These are phyloP conservation scores for Potamarius usumacintae DNA, from an alignment of 2,113 vertebrate genomes.

Conservation along the genomic window DNA sequence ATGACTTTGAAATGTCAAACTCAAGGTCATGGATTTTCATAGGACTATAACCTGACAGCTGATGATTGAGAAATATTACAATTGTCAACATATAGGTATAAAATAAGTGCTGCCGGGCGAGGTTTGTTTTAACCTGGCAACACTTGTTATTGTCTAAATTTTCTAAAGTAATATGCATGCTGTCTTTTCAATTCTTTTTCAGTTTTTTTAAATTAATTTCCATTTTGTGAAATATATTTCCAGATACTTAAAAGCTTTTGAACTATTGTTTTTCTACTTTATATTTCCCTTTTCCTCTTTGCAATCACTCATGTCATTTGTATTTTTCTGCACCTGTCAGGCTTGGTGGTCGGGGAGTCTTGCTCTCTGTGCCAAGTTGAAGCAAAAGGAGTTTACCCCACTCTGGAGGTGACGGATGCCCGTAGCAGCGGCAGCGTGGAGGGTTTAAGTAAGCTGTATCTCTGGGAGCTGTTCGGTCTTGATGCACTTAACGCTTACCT, in stretches of 20 bases:
- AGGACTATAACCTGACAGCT: too few relatives aligned
- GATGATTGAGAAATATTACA: too few relatives aligned
- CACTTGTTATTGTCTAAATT: too few relatives aligned
- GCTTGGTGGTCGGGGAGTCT: constrained; percentile 33
- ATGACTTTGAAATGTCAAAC: too few relatives aligned
- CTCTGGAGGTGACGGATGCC: constrained; percentile 73
- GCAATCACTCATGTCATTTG: neutral
- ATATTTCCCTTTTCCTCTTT: neutral
- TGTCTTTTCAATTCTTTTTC: neutral
- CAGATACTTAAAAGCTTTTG: neutral
- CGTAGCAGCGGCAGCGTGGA: constrained; percentile 70
- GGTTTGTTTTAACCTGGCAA: too few relatives aligned
- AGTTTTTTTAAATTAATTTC: neutral
- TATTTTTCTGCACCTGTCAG: constrained; percentile 16
- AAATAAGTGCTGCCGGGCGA: too few relatives aligned
- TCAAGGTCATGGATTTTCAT: too few relatives aligned
- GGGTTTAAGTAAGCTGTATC: constrained; percentile 74
- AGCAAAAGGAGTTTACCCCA: constrained; percentile 78
- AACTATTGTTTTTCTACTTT: neutral
- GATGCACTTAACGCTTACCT: constrained; percentile 81
- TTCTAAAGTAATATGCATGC: neutral
- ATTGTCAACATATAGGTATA: too few relatives aligned
- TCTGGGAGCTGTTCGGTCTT: constrained; percentile 87
- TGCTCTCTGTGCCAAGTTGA: constrained; percentile 72
- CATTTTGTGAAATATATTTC: neutral